These are phyloP conservation scores for Crocidura indochinensis DNA, from an alignment of 2,797 vertebrate genomes.

Conservation along the genomic window DNA sequence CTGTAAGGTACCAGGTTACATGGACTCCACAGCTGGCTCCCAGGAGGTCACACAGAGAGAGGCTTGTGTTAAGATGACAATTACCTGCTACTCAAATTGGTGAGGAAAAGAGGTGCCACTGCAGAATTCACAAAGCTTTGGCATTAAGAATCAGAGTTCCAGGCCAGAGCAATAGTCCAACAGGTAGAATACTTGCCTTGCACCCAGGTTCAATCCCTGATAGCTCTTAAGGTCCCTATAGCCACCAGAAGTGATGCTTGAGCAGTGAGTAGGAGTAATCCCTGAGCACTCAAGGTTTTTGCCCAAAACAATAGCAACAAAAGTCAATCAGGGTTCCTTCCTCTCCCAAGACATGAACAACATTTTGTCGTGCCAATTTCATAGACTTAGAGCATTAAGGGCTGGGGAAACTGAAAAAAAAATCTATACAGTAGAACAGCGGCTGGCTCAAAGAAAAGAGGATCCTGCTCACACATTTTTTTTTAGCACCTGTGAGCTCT, in stretches of 20 bases:
- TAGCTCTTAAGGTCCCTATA: no score
- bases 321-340: neutral
- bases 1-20: neutral
- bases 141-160: accelerated
- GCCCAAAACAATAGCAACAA: no score
- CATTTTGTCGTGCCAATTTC: neutral
- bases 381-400: neutral
- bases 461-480: neutral
- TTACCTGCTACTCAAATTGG: neutral
- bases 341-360: neutral
- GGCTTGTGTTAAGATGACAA: slow-evolving; percentile 1
- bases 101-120: neutral
- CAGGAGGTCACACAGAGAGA: slow-evolving; percentile 45
- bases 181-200: no score
- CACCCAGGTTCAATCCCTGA: no score
- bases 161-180: no score
- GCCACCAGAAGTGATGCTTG: no score
- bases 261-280: no score
- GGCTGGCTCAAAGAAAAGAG: no score
- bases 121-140: neutral
- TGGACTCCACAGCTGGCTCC: neutral
- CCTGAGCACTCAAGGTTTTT: no score
- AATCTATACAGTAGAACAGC: no score
- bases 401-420: no score
- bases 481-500: neutral